Base-by-base conservation (phyloP, 2,888 invertebrate species). In the Sinelater perroti region DNA sequence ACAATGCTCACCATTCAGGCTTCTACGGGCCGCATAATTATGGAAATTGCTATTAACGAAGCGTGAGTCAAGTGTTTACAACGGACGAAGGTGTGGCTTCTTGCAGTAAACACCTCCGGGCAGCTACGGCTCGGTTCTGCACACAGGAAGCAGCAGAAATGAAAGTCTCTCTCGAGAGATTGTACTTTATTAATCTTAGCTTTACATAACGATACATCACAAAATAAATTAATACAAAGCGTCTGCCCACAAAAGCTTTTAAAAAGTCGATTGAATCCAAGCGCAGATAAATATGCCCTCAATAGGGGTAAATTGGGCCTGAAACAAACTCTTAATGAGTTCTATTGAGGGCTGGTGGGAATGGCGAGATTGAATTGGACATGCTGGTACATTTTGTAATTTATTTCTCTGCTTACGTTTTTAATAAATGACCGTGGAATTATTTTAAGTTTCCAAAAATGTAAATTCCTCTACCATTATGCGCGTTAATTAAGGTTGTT, bases 301-400 rank as follows among this genome's bases (percentile, higher is more conserved):
- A n/a, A n/a, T n/a, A n/a, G n/a, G n/a, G 5, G 18, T 33, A 11
- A 24, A 52, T 42, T 8, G 16, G n/a, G 46, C 35, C 35, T n/a
- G n/a, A 30, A 35, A 18, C 45, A 46, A 54, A 24, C 13, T 35
- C 16, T 13, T 46, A 11, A 54, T 45, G 21, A 8, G n/a, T n/a
- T 33, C 20, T 10, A 33, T 45, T 46, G 33, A 33, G 33, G 33
- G 46, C 10, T 45, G 31, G 46, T 46, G 46, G 46, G 53, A 33
- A 31, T 24, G 14, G 10, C 46, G 14, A 26, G 26, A 45, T 44
- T 53, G 18, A 53, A 35, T 44, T 30, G 21, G 35, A 44, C 45
- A 36, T 44, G 50, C 40, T 36, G 38, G 50, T 53, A 36, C 11
- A 4, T 11, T 11, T 33, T 33, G n/a, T n/a, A n/a, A n/a, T n/a